These are phyloP conservation scores for Catharus ustulatus DNA, from an alignment of 2,797 vertebrate genomes.

Conservation along the genomic window DNA sequence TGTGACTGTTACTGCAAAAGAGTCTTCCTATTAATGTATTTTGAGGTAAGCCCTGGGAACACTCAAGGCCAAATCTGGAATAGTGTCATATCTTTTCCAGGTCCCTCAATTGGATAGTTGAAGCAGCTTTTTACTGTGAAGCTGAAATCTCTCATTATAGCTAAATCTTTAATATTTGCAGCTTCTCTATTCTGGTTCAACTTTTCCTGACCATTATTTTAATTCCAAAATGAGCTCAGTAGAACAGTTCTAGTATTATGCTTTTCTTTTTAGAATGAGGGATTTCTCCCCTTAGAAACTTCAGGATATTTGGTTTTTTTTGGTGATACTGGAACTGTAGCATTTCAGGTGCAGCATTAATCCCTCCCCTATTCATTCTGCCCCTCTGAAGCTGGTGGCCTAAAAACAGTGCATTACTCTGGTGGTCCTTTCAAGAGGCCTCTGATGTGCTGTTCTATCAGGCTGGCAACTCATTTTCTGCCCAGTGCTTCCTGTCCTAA, in stretches of 20 bases:
- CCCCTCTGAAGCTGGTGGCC: background rate
- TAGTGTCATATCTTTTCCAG: background rate
- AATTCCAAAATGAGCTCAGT: background rate
- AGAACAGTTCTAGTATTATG: background rate
- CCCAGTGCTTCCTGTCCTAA: background rate
- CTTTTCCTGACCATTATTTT: background rate
- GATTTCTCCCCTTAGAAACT: background rate
- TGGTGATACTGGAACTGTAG: background rate
- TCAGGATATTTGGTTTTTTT: background rate
- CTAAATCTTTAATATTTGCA: background rate
- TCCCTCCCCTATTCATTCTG: background rate
- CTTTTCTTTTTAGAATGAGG: rapidly evolving
- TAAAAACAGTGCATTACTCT: background rate
- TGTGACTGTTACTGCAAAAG: background rate
- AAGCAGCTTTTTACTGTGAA: background rate
- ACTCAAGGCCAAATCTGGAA: background rate
- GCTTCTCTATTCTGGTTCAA: background rate
- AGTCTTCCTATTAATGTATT: background rate
- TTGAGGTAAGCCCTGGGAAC: background rate
- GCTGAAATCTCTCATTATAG: background rate
- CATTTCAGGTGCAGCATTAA: background rate
- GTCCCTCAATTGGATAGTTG: background rate
- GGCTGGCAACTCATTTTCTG: background rate
- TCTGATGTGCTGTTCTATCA: background rate
- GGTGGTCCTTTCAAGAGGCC: background rate